Conservation (phyloP, 2,888 invertebrate species). For the Psylliodes chrysocephalus region DNA sequence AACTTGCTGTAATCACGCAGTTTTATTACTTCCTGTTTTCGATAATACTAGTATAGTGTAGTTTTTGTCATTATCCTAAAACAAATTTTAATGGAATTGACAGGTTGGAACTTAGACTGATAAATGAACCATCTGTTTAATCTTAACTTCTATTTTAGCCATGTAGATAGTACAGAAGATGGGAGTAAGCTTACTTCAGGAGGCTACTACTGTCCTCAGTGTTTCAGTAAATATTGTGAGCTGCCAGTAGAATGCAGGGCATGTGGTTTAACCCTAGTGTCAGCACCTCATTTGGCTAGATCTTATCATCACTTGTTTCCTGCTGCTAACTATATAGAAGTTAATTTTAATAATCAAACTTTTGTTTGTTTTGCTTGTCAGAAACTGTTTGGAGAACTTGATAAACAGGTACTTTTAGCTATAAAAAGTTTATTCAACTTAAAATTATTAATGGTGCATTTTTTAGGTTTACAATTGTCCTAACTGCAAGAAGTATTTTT, state of each 20-base stretch:
- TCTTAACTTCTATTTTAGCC: slow-evolving; percentile 68
- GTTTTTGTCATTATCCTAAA: too few species aligned
- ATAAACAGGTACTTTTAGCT: slow-evolving; percentile 77
- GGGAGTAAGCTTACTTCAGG: slow-evolving; percentile 76
- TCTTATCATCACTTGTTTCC: slow-evolving; percentile 98
- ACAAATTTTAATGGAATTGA: too few species aligned
- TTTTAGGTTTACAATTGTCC: slow-evolving; percentile 82
- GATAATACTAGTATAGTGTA: too few species aligned
- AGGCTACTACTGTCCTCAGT: slow-evolving; percentile 93
- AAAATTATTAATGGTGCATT: too few species aligned
- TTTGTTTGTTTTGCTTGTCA: slow-evolving; percentile 80
- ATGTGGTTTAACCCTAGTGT: slow-evolving; percentile 94
- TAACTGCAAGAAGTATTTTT: slow-evolving; percentile 83
- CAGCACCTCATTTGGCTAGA: slow-evolving; percentile 96
- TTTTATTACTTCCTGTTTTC: too few species aligned
- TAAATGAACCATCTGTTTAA: background rate
- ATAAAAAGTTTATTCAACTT: too few species aligned
- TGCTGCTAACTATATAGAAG: slow-evolving; percentile 84
- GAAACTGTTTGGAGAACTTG: slow-evolving; percentile 72
- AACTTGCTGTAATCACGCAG: too few species aligned
- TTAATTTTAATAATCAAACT: slow-evolving; percentile 70
- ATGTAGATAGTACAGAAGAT: slow-evolving; percentile 80
- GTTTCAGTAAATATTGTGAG: slow-evolving; percentile 97
- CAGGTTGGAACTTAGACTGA: background rate
- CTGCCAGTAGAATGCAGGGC: slow-evolving; percentile 96